Evolutionary conservation across 2,797 vertebrate genomes (phyloP), one percentile per base, ranked within the genome.

Genomic region (Orestias chungarensis): DNA sequence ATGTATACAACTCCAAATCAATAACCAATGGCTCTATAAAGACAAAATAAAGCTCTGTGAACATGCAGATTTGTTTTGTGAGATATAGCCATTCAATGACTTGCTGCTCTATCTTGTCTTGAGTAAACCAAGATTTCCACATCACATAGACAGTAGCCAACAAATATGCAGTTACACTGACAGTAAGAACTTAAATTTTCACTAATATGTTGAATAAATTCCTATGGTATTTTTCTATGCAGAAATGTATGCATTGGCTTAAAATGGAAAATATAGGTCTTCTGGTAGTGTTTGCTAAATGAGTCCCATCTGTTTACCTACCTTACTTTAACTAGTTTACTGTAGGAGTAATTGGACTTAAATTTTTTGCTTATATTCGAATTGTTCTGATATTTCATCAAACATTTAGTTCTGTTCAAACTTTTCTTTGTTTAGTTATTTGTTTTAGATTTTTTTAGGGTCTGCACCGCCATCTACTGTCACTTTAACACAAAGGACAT

Each of bases 231-330:
- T 52, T 84, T 54, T 64, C 27, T 42, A 15, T 43, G 46, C 11
- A 25, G 3, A 25, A n/a, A n/a, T n/a, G n/a, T n/a, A n/a, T n/a
- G n/a, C n/a, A n/a, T n/a, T n/a, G n/a, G n/a, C n/a, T n/a, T n/a
- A n/a, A n/a, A n/a, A 71, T 57, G 20, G 25, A 35, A 77, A 52
- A 44, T n/a, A n/a, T n/a, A n/a, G n/a, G n/a, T n/a, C n/a, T n/a
- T n/a, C 23, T 43, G 54, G 43, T 71, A 49, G 31, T 43, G 64
- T 54, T 33, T 75, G 74, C 52, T 81, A 79, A 72, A 55, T 44
- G 49, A 71, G 80, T 81, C 89, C 87, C 88, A 89, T 91, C 87
- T 90, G 91, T 89, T 71, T 87, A 89, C 90, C 90, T 90, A 87
- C 66, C 86, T 84, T n/a, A n/a, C n/a, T n/a, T n/a, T n/a, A n/a